A percentile compares a stretch with the other conserved stretches of the same genome.
These are phyloP conservation scores for Emydoidea blandingii DNA, from an alignment of 2,797 vertebrate species.

Conservation along the genomic window DNA sequence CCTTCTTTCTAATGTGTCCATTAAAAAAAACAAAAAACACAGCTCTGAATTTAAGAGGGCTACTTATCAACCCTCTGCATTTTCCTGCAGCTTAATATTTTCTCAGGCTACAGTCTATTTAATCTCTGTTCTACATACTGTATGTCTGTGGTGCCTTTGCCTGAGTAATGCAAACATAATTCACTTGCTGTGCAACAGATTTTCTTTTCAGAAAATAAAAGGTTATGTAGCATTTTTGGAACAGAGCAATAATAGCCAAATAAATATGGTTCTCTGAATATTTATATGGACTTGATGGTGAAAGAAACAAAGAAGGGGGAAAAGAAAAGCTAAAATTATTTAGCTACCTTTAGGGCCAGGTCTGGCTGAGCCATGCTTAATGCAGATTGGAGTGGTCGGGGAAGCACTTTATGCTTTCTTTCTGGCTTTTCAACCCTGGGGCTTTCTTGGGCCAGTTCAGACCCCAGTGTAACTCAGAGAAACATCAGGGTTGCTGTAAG, in stretches of 20 bases:
- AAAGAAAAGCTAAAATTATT: background rate
- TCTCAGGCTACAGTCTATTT: background rate
- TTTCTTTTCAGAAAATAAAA: slow-evolving; percentile 4
- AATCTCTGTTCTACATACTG: background rate
- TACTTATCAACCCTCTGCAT: background rate
- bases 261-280: background rate
- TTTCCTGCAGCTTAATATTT: background rate
- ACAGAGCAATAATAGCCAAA: background rate
- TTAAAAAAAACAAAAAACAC: background rate
- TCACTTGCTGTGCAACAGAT: background rate
- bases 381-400: background rate
- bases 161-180: background rate
- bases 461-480: background rate
- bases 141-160: background rate
- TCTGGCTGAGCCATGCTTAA: background rate
- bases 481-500: background rate
- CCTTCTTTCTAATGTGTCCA: background rate
- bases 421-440: background rate
- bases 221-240: background rate
- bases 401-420: background rate
- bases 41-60: background rate
- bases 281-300: background rate
- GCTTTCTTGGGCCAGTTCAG: accelerated
- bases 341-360: background rate
- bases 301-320: background rate